Evolutionary conservation across 1,140 invertebrate genomes (phyloP), one percentile per base, ranked within the genome.

Genomic region (Camponotus vicinus): DNA sequence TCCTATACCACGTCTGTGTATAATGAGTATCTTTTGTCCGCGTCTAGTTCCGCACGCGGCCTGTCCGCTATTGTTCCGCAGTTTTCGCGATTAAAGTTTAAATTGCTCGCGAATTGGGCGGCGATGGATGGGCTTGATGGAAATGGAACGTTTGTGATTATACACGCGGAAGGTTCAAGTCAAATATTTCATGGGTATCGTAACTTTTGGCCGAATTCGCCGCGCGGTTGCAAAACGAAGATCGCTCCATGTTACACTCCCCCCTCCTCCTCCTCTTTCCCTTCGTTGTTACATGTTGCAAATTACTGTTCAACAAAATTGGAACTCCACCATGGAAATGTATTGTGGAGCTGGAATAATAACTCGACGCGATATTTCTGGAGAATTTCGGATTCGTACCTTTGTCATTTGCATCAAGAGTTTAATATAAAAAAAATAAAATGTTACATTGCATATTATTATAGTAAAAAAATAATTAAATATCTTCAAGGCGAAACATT

Each of bases 21-120:
- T 83, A 63, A 73, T 75, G 13, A 15, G 37, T 83, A 83, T 83
- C 79, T 83, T 83, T 83, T 73, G 79, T 83, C 13, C 55, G 52
- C 55, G 61, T 61, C 79, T 67, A n/a, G 79, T 75, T 63, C 73
- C 49, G 49, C 15, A 75, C 49, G 71, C 52, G 40, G 69, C 27
- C 27, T 27, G 55, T 55, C 67, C 52, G 67, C 52, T 83, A 83
- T 83, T 83, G 79, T 83, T 83, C 79, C 45, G 32, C 64, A 75
- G 79, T 57, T 83, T 83, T 83, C 69, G n/a, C 69, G 79, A 73
- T 83, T 83, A 75, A 83, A 83, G 79, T 83, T 83, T 83, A 83
- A 83, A 83, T 83, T 83, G 69, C 27, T 40, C 57, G 77, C n/a
- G 79, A 75, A 37, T 27, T 37, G 3, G 37, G 27, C 45, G 76